Evolutionary conservation across 2,797 vertebrate genomes (phyloP).

Genomic region (Cyprinodon diabolis): DNA sequence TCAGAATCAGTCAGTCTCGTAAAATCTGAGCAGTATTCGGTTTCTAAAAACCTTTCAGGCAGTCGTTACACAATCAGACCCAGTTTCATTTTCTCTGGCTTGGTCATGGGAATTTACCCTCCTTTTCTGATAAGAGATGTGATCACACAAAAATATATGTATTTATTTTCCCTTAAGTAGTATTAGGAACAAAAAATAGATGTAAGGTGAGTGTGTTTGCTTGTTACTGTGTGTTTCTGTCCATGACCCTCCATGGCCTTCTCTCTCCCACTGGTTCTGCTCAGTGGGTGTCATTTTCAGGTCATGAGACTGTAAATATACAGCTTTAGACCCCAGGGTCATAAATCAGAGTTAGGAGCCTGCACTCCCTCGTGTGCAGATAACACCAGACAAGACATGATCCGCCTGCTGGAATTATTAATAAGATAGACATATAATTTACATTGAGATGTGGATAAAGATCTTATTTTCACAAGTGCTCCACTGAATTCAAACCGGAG

Average conservation of each 20-base stretch:
- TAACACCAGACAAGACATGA: slow-evolving; percentile 59
- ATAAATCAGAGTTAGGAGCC: slow-evolving; percentile 86
- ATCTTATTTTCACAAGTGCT: background rate
- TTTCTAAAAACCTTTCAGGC: background rate
- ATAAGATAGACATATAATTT: slow-evolving; percentile 8
- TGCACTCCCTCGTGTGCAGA: slow-evolving; percentile 60
- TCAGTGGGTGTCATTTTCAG: slow-evolving; percentile 85
- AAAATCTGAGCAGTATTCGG: background rate
- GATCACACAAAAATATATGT: background rate
- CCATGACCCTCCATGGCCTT: slow-evolving; percentile 72
- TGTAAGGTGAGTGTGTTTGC: slow-evolving; percentile 30
- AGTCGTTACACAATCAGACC: background rate
- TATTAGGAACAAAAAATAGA: slow-evolving; percentile 3
- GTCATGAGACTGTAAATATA: slow-evolving; percentile 99
- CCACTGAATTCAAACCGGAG: too few relatives aligned
- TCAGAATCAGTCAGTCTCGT: background rate
- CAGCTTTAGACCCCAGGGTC: slow-evolving; percentile 83
- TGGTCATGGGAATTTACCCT: background rate
- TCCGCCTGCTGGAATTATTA: slow-evolving; percentile 48
- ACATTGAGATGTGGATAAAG: slow-evolving; percentile 7
- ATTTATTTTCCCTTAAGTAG: background rate
- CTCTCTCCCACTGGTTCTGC: slow-evolving; percentile 83
- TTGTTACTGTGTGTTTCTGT: slow-evolving; percentile 80
- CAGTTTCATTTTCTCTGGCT: background rate
- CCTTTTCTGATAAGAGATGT: background rate